Evolutionary conservation across 2,797 vertebrate genomes (phyloP), one percentile per base, ranked within the genome.

Genomic region (Sebastes wilsoni): DNA sequence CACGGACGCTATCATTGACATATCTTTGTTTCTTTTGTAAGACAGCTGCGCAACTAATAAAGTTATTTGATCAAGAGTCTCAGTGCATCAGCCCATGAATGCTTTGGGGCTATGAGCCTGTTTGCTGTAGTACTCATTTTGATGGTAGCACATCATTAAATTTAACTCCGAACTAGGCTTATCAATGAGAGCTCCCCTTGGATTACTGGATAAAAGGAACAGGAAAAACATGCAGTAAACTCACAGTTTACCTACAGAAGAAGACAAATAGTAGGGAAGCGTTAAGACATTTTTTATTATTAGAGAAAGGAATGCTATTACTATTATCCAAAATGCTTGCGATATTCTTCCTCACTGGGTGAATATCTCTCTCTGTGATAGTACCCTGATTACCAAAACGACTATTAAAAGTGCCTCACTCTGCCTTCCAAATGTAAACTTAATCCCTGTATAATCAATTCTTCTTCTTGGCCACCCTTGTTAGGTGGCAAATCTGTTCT

Each of bases 401-500:
- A 16, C 68, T 73, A 69, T 85, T 86, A 72, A 77, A 59, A 85
- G 81, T 49, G 69, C 58, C 75, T 89, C 34, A 75, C 66, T 81
- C 72, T 73, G 49, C 56, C 64, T 75, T 70, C 72, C 54, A 83
- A 87, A 86, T 79, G 66, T 73, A 84, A 83, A 87, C 74, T 81
- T 87, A 90, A 93, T 88, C 70, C 86, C 82, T 85, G 83, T 85
- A 89, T 88, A 82, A 92, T 87, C 75, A 75, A 86, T 86, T 90
- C 77, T 90, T 86, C 79, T 89, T 87, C 86, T 89, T 81, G 76
- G 84, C 79, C 79, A 88, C 59, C 78, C 79, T 76, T 87, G 86
- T 90, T 92, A 91, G 81, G 83, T 87, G 86, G 81, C 72, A 92
- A 93, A 95, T 92, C 89, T 89, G 91, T 88, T 90, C 88, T 72